Evolutionary conservation across 2,888 invertebrate genomes (phyloP).

Genomic region (Dendrolimus pini): DNA sequence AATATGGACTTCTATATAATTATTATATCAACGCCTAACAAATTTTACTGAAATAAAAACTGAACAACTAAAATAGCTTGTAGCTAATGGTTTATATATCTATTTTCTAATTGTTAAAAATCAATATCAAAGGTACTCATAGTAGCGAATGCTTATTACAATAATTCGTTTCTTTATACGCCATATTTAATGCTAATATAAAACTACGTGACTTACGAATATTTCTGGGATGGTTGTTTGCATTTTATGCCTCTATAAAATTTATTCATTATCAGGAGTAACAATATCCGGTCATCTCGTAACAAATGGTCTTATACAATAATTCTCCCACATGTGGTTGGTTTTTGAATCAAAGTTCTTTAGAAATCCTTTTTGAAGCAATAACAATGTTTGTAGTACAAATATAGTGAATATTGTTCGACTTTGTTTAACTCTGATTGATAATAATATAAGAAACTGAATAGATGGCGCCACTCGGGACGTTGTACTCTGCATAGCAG

Average conservation of each 20-base stretch:
- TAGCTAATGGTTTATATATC: not conserved
- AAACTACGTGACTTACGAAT: conserved; percentile 19
- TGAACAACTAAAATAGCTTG: too few species aligned
- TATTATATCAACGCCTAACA: too few species aligned
- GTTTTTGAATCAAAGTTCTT: not conserved
- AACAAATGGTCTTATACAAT: conserved; percentile 31
- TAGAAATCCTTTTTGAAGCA: conserved; percentile 3
- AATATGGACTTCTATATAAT: too few species aligned
- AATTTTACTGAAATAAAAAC: too few species aligned
- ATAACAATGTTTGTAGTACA: not conserved
- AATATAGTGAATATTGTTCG: conserved; percentile 14
- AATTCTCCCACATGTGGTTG: conserved; percentile 22
- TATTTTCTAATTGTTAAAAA: not conserved
- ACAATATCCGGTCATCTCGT: conserved; percentile 50
- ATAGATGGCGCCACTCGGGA: conserved; percentile 30
- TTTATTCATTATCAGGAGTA: conserved; percentile 16
- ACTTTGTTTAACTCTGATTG: conserved; percentile 26
- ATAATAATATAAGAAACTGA: conserved; percentile 25
- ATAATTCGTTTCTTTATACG: conserved; percentile 60
- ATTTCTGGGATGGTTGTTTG: conserved; percentile 17
- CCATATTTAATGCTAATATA: conserved; percentile 25
- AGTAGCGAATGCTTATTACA: conserved; percentile 24
- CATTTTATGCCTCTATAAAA: conserved; percentile 25
- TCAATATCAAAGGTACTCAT: not conserved
- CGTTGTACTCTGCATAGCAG: conserved; percentile 76